Base-by-base conservation (phyloP, 1,140 invertebrate genomes). In the Pachyrhynchus sulphureomaculatus region DNA sequence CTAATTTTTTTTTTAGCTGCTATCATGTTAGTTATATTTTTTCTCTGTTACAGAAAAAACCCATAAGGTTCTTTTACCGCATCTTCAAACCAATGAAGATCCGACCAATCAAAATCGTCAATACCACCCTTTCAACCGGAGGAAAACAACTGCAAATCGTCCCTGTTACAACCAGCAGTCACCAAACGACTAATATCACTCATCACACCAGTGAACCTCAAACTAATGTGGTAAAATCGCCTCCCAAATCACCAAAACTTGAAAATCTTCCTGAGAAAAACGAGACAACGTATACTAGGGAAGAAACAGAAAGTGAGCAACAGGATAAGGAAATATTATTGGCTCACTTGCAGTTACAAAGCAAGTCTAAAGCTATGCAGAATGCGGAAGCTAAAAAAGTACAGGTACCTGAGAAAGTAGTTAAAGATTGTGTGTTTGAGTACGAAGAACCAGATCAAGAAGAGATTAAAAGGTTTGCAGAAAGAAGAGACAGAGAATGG, bases 31-130 rank as follows among this genome's bases (percentile, higher is more conserved):
- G 5, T 3, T 37, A 10, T 13, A 39, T 4, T 44, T 10, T 47
- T 68, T 13, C 58, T 68, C 62, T 69, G 58, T 72, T 72, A 20
- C 73, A 86, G 84, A 80, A 79, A 52, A 82, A 80, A 47, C 85
- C 85, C 0, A 83, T 87, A 80, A 74, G 83, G 52, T 85, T 87
- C 61, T 84, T 83, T 66, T 87, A 86, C 63, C 78, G 78, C 17
- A 81, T 86, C 58, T 76, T 75, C 67, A 75, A 67, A 0, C 74
- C 74, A 6, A 41, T 72, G 66, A 74, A 74, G 47, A 68, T 75
- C 8, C 66, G 71, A 52, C 74, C 74, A 5, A 76, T 76, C 42
- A 72, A 68, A 53, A 76, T 76, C 48, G 67, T 76, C 17, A 74
- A 71, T 54, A 72, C 73, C 10, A 41, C 67, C n/a, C 47, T 64